phyloP scores from a whole-genome alignment of 2,113 vertebrate genomes.

The Bubo bubo region DNA sequence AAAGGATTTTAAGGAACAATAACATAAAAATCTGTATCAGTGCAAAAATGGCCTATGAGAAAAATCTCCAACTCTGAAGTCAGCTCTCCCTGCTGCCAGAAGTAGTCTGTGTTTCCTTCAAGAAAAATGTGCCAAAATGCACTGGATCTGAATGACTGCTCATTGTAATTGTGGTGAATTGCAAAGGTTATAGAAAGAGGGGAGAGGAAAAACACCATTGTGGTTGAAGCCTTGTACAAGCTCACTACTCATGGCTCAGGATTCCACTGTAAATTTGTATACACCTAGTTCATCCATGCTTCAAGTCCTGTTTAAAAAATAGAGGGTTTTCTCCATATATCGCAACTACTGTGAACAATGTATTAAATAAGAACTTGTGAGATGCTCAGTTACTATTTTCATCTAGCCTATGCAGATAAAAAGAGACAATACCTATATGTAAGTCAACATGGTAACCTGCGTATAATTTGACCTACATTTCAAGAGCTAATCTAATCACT shows the following conservation, averaged over 20 bases:
- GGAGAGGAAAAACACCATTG: background rate
- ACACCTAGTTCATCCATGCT: background rate
- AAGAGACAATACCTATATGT: background rate
- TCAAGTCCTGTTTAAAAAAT: background rate
- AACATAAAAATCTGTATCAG: background rate
- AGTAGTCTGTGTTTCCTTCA: background rate
- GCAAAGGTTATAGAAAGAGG: background rate
- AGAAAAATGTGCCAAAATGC: background rate
- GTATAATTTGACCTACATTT: background rate
- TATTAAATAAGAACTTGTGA: background rate
- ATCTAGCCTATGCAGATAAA: background rate
- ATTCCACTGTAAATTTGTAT: background rate
- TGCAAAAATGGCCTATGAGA: background rate
- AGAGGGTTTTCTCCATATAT: background rate
- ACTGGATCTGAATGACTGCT: background rate
- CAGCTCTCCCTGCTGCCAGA: background rate
- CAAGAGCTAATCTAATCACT: slow-evolving; percentile 13
- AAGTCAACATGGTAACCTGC: background rate
- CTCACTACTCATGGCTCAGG: background rate
- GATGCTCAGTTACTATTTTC: background rate
- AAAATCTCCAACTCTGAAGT: background rate
- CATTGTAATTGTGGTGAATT: background rate
- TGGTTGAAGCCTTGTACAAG: background rate
- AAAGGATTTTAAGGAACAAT: background rate
- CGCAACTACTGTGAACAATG: background rate